Percentiles rank a stretch among this genome's conserved stretches.
These are phyloP conservation scores for Pemphigus obesinymphae DNA, from an alignment of 1,140 invertebrate genomes.

Conservation along the genomic window DNA sequence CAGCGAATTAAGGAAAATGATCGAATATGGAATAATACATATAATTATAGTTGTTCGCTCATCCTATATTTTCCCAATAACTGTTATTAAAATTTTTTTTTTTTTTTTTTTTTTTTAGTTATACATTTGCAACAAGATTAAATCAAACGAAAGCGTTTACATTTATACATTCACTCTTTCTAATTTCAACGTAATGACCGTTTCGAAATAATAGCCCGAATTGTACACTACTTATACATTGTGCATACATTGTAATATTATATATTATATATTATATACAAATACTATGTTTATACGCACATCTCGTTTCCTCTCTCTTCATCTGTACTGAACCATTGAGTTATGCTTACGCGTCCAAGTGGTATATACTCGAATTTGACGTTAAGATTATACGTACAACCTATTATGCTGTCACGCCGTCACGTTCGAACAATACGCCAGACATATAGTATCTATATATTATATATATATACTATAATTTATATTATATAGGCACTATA, in stretches of 20 bases:
- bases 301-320: neutral
- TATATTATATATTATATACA: neutral
- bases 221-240: neutral
- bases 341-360: neutral
- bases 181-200: conserved; percentile 20
- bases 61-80: neutral
- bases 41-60: no score
- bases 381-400: conserved; percentile 20
- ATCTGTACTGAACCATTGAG: conserved; percentile 4
- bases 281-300: neutral
- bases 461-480: no score
- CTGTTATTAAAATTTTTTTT: no score
- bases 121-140: neutral
- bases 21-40: no score
- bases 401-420: conserved; percentile 30
- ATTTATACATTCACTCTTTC: conserved; percentile 21
- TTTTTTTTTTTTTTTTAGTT: neutral
- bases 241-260: neutral
- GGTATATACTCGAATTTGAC: conserved; percentile 38
- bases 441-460: neutral
- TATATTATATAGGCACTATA: neutral
- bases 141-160: conserved; percentile 6
- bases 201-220: conserved; percentile 29
- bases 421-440: conserved; percentile 15
- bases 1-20: no score